Percentiles rank a stretch among this genome's conserved stretches.
Conservation (phyloP, 2,113 vertebrate genomes). For the Percina caprodes region DNA sequence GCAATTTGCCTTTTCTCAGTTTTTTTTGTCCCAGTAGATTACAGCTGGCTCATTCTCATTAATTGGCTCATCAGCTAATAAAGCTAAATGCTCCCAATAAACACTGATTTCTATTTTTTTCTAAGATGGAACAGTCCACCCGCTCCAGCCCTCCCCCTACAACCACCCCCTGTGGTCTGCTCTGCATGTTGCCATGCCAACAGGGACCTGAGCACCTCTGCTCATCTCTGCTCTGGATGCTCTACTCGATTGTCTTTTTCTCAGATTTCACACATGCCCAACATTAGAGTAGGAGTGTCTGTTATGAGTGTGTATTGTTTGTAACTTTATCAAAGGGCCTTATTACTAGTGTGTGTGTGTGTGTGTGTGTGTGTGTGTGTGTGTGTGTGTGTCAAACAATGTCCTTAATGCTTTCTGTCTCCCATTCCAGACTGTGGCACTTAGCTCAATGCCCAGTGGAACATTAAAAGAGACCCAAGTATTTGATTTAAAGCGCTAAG, state of each 20-base stretch:
- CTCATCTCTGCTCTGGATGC: slow-evolving; percentile 26
- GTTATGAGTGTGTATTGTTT: neutral
- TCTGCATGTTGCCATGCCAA: slow-evolving; percentile 73
- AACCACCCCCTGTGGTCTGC: slow-evolving; percentile 44
- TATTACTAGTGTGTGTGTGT: neutral
- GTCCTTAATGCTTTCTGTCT: no score
- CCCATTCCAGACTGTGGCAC: no score
- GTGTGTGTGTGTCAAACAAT: no score
- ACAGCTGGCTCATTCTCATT: slow-evolving; percentile 54
- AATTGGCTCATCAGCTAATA: slow-evolving; percentile 59
- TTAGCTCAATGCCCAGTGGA: no score
- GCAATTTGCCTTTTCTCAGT: slow-evolving; percentile 7
- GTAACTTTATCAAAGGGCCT: neutral
- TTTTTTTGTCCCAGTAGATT: slow-evolving; percentile 40
- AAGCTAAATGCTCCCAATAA: slow-evolving; percentile 41
- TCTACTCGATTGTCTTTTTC: slow-evolving; percentile 38
- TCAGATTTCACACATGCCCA: slow-evolving; percentile 22
- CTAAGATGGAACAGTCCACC: slow-evolving; percentile 49
- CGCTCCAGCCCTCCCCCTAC: neutral
- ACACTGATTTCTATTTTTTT: slow-evolving; percentile 23
- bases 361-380: no score
- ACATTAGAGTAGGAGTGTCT: slow-evolving; percentile 5
- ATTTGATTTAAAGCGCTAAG: no score
- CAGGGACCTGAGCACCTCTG: slow-evolving; percentile 48
- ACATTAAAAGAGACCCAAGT: no score